phyloP scores from a whole-genome alignment of 2,113 vertebrate species.

The Pterophyllum scalare region DNA sequence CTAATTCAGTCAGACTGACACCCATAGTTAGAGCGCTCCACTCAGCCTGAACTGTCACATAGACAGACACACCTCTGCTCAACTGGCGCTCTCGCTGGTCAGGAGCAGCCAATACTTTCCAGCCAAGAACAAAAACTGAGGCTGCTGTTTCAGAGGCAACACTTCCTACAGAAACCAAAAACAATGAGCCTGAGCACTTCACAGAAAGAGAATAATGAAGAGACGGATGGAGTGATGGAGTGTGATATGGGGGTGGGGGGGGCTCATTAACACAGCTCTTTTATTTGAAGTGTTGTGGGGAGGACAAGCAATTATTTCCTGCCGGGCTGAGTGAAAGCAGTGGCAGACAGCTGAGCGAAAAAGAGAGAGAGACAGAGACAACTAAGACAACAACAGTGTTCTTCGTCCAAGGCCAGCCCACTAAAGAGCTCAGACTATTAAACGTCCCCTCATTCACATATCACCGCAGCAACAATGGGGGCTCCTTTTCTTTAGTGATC shows the following conservation, averaged over 20 bases:
- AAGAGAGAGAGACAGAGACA: not conserved
- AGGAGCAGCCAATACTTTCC: not conserved
- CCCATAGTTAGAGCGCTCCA: constrained; percentile 48
- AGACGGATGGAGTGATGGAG: constrained; percentile 50
- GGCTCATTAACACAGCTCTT: constrained; percentile 81
- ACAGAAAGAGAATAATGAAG: constrained; percentile 41
- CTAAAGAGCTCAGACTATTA: constrained; percentile 27
- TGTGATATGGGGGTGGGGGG: no score
- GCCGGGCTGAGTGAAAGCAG: constrained; percentile 62
- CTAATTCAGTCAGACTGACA: constrained; percentile 64
- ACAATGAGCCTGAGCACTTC: constrained; percentile 61
- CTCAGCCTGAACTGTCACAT: constrained; percentile 19
- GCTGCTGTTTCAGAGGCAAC: constrained; percentile 8
- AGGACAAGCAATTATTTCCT: constrained; percentile 80
- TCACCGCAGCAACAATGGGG: not conserved
- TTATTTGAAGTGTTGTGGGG: constrained; percentile 73
- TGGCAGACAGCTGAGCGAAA: constrained; percentile 44
- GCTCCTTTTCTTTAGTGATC: constrained; percentile 2
- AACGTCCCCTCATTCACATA: constrained; percentile 35
- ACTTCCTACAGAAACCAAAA: constrained; percentile 27
- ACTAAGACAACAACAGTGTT: constrained; percentile 24
- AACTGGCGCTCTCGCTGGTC: not conserved
- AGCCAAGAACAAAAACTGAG: not conserved
- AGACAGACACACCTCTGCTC: constrained; percentile 35
- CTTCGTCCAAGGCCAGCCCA: not conserved